Evolutionary conservation across 2,113 vertebrate genomes (phyloP), one percentile per base, ranked within the genome.

Genomic region (Apteryx owenii): DNA sequence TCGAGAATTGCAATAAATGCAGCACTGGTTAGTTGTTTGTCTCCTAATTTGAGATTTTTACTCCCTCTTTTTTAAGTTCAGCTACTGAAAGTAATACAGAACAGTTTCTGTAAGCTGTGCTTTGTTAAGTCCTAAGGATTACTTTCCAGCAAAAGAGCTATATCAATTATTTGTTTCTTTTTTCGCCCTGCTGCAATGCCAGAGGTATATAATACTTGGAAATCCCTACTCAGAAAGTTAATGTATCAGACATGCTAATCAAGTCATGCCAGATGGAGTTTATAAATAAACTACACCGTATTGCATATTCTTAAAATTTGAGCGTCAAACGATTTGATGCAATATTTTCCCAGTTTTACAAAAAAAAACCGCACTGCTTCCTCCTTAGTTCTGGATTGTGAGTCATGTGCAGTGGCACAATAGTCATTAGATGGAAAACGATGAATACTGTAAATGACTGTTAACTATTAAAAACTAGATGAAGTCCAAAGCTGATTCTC

Each of bases 201-300:
- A 62, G 86, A 68, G 56, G 58, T 77, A 71, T 53, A 36, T 85
- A 69, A 90, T 88, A 62, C 53, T 72, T 81, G 83, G 90, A 90
- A 90, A 85, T 85, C 79, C 58, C 79, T 51, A 20, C 75, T 87
- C 1, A 3, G 91, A 79, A 68, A 72, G 68, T 42, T 87, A 72
- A 58, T 88, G 69, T 81, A 77, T 94, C 78, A 94, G 58, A 92
- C 58, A 22, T 68, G 42, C 73, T 84, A 96, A 96, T 90, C 75
- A 72, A 90, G 79, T 53, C 48, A 29, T 53, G 75, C 83, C 92
- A 92, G 90, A 85, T 92, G 86, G 86, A 90, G 75, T 81, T 88
- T 92, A 90, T 88, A 85, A 84, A 90, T 90, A 94, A 90, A 73
- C 83, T 42, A 19, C 25, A 25, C 28, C 56, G 50, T 53, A 77